Evolutionary conservation across 2,113 vertebrate species (phyloP).

Genomic region (Mohoua ochrocephala): DNA sequence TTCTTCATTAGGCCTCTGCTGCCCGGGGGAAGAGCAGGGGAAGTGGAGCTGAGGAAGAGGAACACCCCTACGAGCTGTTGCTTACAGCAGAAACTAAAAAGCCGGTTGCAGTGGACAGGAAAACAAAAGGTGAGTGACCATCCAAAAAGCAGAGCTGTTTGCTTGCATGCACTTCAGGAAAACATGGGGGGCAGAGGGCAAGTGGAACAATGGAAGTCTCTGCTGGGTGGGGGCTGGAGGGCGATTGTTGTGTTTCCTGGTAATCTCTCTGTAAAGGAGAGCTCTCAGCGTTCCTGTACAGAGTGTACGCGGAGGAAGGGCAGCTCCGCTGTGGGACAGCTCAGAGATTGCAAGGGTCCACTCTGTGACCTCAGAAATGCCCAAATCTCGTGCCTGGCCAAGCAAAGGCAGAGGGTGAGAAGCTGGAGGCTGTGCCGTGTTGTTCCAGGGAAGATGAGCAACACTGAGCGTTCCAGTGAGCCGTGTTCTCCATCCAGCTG

Average conservation of each 20-base stretch:
- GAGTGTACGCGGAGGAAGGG: background rate
- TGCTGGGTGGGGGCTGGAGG: background rate
- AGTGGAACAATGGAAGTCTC: background rate
- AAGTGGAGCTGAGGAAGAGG: conserved; percentile 69
- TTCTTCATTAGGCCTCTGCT: conserved; percentile 72
- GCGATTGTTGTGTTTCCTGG: conserved; percentile 25
- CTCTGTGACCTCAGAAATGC: background rate
- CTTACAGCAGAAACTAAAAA: conserved; percentile 90
- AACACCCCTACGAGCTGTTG: conserved; percentile 92
- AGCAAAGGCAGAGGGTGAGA: background rate
- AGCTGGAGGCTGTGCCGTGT: background rate
- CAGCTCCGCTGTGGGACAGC: background rate
- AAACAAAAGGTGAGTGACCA: conserved; percentile 67
- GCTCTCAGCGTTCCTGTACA: background rate
- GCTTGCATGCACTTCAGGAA: background rate
- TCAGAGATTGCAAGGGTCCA: background rate
- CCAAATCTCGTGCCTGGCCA: background rate
- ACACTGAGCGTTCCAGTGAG: background rate
- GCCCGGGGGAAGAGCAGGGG: conserved; percentile 76
- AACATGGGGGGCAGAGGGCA: background rate
- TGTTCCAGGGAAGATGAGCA: background rate
- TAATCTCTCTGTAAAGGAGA: background rate
- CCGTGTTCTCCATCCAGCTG: background rate
- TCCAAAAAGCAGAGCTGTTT: background rate
- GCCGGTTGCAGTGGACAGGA: conserved; percentile 58